Conservation (phyloP, 2,888 invertebrate genomes). For the Venustoraphidia nigricollis region DNA sequence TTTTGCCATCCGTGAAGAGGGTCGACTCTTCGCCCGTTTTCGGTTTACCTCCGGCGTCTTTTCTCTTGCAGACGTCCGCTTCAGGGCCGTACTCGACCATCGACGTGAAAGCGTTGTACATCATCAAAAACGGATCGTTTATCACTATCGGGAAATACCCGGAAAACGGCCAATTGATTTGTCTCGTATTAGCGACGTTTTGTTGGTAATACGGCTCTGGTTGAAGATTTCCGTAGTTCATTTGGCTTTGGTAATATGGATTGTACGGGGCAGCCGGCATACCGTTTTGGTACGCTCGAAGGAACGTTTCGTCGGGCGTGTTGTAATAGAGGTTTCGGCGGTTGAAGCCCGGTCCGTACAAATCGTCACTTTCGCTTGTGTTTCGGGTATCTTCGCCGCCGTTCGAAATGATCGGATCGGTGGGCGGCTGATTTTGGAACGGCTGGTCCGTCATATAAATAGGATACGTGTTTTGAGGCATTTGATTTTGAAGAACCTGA, state of each 20-base stretch:
- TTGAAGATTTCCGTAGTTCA: not conserved
- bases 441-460: conserved; percentile 10
- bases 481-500: not conserved
- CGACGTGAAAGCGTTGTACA: conserved; percentile 35
- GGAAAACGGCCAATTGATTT: conserved; percentile 33
- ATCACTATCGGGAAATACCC: conserved; percentile 38
- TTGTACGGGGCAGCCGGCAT: not conserved
- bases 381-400: not conserved
- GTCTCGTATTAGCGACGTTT: conserved; percentile 10
- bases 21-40: not conserved
- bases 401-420: conserved; percentile 2
- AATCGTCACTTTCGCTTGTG: conserved; percentile 2
- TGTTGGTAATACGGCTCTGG: too few relatives aligned
- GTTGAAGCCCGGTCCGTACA: conserved; percentile 3
- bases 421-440: conserved; percentile 3
- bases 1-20: conserved; percentile 18
- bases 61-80: conserved; percentile 32
- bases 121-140: conserved; percentile 37
- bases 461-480: not conserved
- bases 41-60: conserved; percentile 3
- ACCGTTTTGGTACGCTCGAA: not conserved
- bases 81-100: conserved; percentile 41
- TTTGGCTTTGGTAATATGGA: not conserved
- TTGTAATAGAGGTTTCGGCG: conserved; percentile 6
- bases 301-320: not conserved